Base-by-base conservation (phyloP, 2,113 vertebrate genomes). In the Abramis brama region DNA sequence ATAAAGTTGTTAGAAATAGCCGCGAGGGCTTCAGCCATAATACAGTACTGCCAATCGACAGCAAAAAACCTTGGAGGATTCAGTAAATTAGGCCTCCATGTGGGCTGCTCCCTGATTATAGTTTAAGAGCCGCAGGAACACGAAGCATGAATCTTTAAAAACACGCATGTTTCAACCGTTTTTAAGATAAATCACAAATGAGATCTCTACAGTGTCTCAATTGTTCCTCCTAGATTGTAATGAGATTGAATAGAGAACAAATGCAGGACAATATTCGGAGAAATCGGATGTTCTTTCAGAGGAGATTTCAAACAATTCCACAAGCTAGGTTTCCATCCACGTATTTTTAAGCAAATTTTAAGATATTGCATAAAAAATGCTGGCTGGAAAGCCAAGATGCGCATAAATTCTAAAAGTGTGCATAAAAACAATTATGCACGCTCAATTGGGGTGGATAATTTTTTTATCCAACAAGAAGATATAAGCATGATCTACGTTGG, bases 1-100 rank as follows among this genome's bases (percentile, higher is more conserved):
- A 70, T 82, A 55, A 70, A 73, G 82, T 59, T 71, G 62, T 70
- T 82, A 23, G 79, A 57, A 83, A 83, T 55, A 50, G 64, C 62
- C 55, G 81, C 21, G 25, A 70, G 66, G 25, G 12, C 50, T 83
- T 83, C 3, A 73, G 50, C 47, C 79, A 30, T 81, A 81, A 66
- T 66, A 30, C 39, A 81, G 39, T 4, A 27, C 59, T 47, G 43
- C 45, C n/a, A 52, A 30, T 71, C 21, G 27, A 23, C 11, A 68
- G 39, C 6, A 70, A 39, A 57, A 55, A 27, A 83, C 21, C 30
- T 74, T 59, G 68, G 47, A 83, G 68, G 68, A 83, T 71, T 73
- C 27, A 57, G 30, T 73, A 39, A 73, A 83, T 81, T 47, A 45
- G 78, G 7, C 71, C 57, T 64, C 23, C 25, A 66, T 25, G 59